These are phyloP conservation scores for Drosophila sp. DNA, from an alignment of 1,140 invertebrate species.

Conservation along the genomic window DNA sequence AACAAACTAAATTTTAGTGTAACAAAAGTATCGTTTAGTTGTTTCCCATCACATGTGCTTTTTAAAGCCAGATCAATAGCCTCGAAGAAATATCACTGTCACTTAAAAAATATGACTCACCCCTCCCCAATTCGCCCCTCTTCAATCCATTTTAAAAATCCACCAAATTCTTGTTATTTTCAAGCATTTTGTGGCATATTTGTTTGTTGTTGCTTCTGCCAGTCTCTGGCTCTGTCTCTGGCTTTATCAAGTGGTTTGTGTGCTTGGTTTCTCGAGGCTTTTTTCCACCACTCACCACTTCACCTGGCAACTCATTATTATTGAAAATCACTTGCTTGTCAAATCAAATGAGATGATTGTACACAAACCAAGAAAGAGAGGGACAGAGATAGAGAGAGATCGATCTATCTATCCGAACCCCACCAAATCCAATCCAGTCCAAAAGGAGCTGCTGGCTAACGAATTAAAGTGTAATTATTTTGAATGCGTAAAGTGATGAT, in stretches of 20 bases:
- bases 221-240: constrained; percentile 17
- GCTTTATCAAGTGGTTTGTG: constrained; percentile 44
- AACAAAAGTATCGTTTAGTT: not conserved
- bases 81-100: constrained; percentile 15
- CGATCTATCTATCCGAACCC: not conserved
- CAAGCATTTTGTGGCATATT: constrained; percentile 50
- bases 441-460: constrained; percentile 45
- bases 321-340: constrained; percentile 82
- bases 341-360: constrained; percentile 82
- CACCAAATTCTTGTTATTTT: constrained; percentile 39
- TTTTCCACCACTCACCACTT: constrained; percentile 40
- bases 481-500: constrained; percentile 66
- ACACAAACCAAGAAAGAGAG: constrained; percentile 58
- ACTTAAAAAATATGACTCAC: not conserved
- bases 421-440: constrained; percentile 14
- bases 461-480: constrained; percentile 82
- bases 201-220: constrained; percentile 56
- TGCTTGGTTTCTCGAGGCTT: constrained; percentile 38
- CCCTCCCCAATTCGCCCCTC: not conserved
- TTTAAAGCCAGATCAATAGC: constrained; percentile 44
- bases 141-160: constrained; percentile 6
- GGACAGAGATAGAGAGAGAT: not conserved
- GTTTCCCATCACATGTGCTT: not conserved
- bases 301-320: constrained; percentile 73
- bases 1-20: constrained; percentile 6